Evolutionary conservation across 2,888 invertebrate species (phyloP), one percentile per base, ranked within the genome.

Genomic region (Parascotia fuliginaria): DNA sequence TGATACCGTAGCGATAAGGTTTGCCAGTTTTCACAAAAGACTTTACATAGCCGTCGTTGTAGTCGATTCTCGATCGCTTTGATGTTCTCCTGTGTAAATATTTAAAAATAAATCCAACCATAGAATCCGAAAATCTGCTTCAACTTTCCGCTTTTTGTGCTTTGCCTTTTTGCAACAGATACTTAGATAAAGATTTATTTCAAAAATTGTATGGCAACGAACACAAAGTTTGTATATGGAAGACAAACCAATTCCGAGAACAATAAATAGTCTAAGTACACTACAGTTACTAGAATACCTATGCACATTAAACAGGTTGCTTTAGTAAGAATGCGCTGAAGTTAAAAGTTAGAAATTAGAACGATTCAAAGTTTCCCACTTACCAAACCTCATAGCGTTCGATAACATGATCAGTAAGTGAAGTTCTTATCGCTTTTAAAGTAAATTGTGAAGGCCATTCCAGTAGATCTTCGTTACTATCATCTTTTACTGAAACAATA

Each of bases 371-470:
- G 2, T 19, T 19, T 28, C 14, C n/a, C 5, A 28, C 64, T 53
- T 50, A 87, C 88, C 88, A 88, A 47, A 71, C 61, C 29, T 70
- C 51, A 12, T 77, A 70, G 12, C 81, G 59, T 66, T 87, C 83
- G 1, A 81, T 51, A 33, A 81, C 62, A 9, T 79, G 77, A n/a
- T 79, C 69, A 4, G 73, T 73, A 0, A 88, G 60, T 0, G 80
- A 79, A 24, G 77, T 55, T 47, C 77, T 79, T 2, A 51, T 67
- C 2, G 77, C 81, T 49, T 79, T 69, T 0, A 83, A 51, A 1
- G 61, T 51, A 41, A 76, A 87, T 34, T 69, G 65, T 0, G 45
- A 51, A 0, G 81, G 77, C 87, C 85, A 88, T 65, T 63, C 32
- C 1, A 85, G 34, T 1, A n/a, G n/a, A n/a, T 36, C 24, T 0